Evolutionary conservation across 2,888 invertebrate species (phyloP).

Genomic region (Scaptomyza parva): DNA sequence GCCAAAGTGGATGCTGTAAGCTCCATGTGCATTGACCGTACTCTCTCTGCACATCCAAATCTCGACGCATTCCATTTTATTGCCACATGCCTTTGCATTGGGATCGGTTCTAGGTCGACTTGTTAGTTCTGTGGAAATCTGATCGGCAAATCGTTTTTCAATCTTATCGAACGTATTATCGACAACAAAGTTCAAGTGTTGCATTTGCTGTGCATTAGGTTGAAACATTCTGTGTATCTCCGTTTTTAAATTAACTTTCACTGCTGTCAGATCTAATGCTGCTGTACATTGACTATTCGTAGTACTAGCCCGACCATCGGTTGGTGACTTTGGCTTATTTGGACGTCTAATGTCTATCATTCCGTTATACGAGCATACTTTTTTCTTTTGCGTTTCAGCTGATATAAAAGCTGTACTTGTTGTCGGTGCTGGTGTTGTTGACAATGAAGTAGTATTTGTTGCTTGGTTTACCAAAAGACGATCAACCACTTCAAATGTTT

Average conservation of each 20-base stretch:
- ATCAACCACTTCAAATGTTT: not conserved
- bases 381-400: no score
- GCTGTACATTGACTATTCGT: not conserved
- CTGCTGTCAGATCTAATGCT: not conserved
- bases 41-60: slow-evolving; percentile 22
- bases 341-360: no score
- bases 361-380: no score
- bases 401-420: no score
- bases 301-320: no score
- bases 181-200: not conserved
- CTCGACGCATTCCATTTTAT: slow-evolving; percentile 24
- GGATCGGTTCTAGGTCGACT: not conserved
- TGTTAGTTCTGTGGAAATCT: not conserved
- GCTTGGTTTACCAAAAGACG: not conserved
- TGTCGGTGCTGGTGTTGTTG: no score
- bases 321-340: no score
- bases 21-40: not conserved
- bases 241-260: not conserved
- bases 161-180: slow-evolving; percentile 4
- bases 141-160: no score
- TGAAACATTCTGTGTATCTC: slow-evolving; percentile 8
- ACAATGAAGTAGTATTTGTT: no score
- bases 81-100: slow-evolving; percentile 4
- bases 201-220: not conserved
- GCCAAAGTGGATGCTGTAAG: not conserved